Percentiles rank a stretch among this genome's conserved stretches.
Evolutionary conservation across 30 jellyfish, hydroid and myxozoan species (phyloP).

Genomic region (Chrysaora quinquecirrha): DNA sequence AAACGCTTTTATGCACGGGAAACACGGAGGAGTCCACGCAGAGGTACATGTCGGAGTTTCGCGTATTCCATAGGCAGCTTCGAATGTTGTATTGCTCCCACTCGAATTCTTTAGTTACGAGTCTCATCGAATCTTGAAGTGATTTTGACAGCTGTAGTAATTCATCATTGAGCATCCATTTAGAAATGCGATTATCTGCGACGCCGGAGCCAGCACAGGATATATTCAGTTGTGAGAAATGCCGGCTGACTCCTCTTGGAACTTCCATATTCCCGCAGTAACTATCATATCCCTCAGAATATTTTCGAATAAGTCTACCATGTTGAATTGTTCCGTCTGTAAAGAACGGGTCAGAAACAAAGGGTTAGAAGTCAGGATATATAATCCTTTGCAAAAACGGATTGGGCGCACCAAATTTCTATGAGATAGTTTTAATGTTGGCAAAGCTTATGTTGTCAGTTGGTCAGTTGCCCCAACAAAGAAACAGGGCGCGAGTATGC

Average conservation of each 20-base stretch:
- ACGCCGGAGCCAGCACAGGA: not conserved
- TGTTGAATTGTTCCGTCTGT: too few relatives aligned
- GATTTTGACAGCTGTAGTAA: not conserved
- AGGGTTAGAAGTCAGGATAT: too few relatives aligned
- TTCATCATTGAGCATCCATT: not conserved
- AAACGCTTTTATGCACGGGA: constrained; percentile 23
- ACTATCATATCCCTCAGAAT: too few relatives aligned
- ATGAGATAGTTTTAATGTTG: too few relatives aligned
- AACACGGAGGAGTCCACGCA: not conserved
- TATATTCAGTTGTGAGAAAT: not conserved
- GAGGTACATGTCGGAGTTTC: constrained; percentile 9
- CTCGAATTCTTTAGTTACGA: not conserved
- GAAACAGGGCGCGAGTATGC: too few relatives aligned
- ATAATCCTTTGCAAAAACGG: too few relatives aligned
- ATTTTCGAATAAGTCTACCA: too few relatives aligned
- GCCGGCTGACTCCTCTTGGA: not conserved
- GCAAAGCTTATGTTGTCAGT: too few relatives aligned
- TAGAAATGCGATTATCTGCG: not conserved
- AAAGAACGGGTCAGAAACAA: too few relatives aligned
- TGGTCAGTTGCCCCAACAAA: too few relatives aligned
- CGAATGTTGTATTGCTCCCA: not conserved
- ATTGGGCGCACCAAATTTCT: too few relatives aligned
- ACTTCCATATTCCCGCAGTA: not conserved
- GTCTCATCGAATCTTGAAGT: not conserved
- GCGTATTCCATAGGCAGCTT: constrained; percentile 4